These are phyloP conservation scores for Scolopax bukidnonensis DNA, from an alignment of 2,797 vertebrate species.

Conservation along the genomic window DNA sequence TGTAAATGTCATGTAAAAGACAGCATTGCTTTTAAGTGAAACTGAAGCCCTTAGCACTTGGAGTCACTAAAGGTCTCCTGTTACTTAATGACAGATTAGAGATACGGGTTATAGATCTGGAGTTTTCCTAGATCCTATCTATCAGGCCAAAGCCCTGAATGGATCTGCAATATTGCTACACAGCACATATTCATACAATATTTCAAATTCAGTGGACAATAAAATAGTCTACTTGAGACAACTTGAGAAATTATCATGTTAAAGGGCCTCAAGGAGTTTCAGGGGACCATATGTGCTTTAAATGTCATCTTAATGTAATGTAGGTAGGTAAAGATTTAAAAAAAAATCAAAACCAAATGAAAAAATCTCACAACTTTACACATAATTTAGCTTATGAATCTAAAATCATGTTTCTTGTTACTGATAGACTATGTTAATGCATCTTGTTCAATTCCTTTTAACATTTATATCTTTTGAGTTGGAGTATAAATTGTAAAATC, in stretches of 20 bases:
- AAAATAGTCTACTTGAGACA: not conserved
- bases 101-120: not conserved
- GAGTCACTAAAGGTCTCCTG: not conserved
- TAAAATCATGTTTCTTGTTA: not conserved
- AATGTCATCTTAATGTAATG: not conserved
- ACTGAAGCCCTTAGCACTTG: not conserved
- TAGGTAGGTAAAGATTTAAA: not conserved
- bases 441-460: not conserved
- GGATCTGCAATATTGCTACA: not conserved
- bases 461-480: not conserved
- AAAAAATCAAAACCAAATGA: not conserved
- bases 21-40: not conserved
- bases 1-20: not conserved
- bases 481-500: not conserved
- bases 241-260: not conserved
- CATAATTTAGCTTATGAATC: not conserved
- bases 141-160: not conserved
- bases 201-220: not conserved
- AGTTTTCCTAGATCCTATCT: not conserved
- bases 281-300: not conserved
- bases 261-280: not conserved
- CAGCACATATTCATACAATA: accelerated
- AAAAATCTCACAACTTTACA: not conserved
- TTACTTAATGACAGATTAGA: not conserved
- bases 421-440: not conserved